A percentile compares a stretch with the other conserved stretches of the same genome.
Evolutionary conservation across 1,140 invertebrate species (phyloP).

Genomic region (Sminthurinus signatus): DNA sequence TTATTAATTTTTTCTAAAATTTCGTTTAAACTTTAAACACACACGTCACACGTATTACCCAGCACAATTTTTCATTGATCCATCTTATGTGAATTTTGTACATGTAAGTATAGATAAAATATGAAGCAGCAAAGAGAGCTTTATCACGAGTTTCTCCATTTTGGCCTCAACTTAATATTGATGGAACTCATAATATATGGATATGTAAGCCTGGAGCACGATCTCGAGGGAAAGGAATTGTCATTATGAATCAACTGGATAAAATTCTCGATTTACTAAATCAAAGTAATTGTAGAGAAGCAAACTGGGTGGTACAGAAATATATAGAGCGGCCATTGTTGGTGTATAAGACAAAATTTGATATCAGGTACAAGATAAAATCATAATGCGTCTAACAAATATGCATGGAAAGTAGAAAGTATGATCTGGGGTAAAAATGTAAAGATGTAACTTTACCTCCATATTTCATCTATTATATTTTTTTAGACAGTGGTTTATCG

Average conservation of each 20-base stretch:
- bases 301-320: conserved; percentile 41
- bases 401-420: no score
- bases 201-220: conserved; percentile 92
- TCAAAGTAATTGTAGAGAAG: conserved; percentile 50
- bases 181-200: conserved; percentile 79
- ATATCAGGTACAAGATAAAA: no score
- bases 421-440: no score
- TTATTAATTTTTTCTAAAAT: conserved; percentile 9
- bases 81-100: no score
- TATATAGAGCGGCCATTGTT: conserved; percentile 66
- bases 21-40: background rate
- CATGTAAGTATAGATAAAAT: conserved; percentile 23
- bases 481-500: conserved; percentile 76
- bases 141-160: conserved; percentile 56
- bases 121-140: conserved; percentile 49
- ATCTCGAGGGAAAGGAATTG: conserved; percentile 82
- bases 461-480: no score
- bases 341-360: conserved; percentile 86
- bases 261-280: conserved; percentile 66
- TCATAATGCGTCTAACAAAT: no score
- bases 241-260: conserved; percentile 75
- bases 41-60: background rate
- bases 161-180: conserved; percentile 71
- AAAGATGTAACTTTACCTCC: no score
- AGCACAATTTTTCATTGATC: background rate